Evolutionary conservation across 2,888 invertebrate genomes (phyloP).

Genomic region (Orthonychiurus folsomi): DNA sequence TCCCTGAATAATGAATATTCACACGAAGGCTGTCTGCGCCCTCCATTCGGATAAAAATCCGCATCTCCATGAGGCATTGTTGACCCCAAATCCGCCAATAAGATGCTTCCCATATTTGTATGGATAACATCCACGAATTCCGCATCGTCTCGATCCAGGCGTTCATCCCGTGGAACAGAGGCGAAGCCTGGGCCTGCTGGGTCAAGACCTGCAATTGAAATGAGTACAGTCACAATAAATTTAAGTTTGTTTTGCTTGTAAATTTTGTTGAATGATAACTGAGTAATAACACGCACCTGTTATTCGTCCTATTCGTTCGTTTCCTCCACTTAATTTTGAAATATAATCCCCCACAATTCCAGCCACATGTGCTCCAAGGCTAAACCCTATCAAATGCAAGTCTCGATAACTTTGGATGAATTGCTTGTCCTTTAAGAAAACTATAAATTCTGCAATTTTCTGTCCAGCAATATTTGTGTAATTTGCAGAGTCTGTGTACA

Average conservation of each 20-base stretch:
- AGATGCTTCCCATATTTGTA: conserved; percentile 29
- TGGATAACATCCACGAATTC: conserved; percentile 57
- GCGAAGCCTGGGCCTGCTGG: conserved; percentile 33
- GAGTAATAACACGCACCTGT: conserved; percentile 16
- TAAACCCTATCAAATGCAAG: conserved; percentile 34
- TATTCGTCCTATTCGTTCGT: conserved; percentile 30
- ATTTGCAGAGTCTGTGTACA: conserved; percentile 36
- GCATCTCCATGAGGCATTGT: conserved; percentile 23
- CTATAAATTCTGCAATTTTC: conserved; percentile 34
- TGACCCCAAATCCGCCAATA: conserved; percentile 31
- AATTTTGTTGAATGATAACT: not conserved
- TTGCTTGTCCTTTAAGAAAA: conserved; percentile 26
- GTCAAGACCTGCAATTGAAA: conserved; percentile 19
- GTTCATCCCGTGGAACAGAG: conserved; percentile 31
- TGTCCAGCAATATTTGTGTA: conserved; percentile 35
- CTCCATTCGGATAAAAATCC: conserved; percentile 32
- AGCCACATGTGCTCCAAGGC: conserved; percentile 27
- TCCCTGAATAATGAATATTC: conserved; percentile 29
- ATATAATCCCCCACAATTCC: conserved; percentile 31
- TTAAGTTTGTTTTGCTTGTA: not conserved
- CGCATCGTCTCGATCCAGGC: conserved; percentile 57
- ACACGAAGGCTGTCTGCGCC: conserved; percentile 28
- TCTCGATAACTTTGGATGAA: conserved; percentile 27
- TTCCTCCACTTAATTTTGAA: conserved; percentile 23
- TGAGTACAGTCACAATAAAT: not conserved